These are phyloP conservation scores for Cichladusa arquata DNA, from an alignment of 2,113 vertebrate genomes.

Conservation along the genomic window DNA sequence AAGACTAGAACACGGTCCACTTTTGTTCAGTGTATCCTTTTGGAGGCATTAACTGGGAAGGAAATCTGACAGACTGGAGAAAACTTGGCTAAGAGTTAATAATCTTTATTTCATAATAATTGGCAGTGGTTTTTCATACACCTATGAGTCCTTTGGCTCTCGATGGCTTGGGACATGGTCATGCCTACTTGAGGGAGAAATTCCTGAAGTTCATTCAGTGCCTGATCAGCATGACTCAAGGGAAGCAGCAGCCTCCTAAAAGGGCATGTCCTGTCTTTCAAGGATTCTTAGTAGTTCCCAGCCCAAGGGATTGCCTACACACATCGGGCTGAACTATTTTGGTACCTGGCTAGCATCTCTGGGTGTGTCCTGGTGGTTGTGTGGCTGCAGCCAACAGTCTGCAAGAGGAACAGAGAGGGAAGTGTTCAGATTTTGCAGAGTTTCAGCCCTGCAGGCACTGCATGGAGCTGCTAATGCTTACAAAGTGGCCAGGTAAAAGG, in stretches of 20 bases:
- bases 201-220: not conserved
- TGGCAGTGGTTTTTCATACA: not conserved
- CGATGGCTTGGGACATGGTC: not conserved
- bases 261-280: not conserved
- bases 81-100: not conserved
- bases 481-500: not conserved
- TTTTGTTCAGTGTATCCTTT: not conserved
- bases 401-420: conserved; percentile 21
- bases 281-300: not conserved
- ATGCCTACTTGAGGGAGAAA: not conserved
- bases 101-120: not conserved
- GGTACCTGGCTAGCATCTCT: conserved; percentile 14
- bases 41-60: not conserved
- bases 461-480: not conserved
- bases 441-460: conserved; percentile 39
- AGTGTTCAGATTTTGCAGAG: conserved; percentile 33
- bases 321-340: conserved; percentile 8
- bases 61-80: not conserved
- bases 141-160: not conserved
- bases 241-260: not conserved
- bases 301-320: not conserved
- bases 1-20: not conserved
- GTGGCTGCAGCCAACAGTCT: conserved; percentile 27
- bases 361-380: conserved; percentile 13
- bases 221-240: not conserved